Evolutionary conservation across 2,888 invertebrate genomes (phyloP), one percentile per base, ranked within the genome.

Genomic region (Limnephilus auricula): DNA sequence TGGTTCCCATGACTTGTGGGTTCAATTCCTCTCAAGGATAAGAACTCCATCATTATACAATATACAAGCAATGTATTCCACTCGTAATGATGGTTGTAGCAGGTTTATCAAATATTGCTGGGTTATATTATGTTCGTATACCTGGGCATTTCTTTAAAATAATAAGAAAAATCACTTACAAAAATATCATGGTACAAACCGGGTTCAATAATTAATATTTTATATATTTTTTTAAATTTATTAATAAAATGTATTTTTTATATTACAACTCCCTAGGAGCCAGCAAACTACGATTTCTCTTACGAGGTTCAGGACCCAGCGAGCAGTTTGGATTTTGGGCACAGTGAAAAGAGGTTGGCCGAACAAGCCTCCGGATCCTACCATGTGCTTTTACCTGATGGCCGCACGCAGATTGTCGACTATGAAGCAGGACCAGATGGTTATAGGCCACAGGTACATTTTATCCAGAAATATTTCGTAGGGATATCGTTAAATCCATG

Each of bases 361-460:
- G 96, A 97, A 93, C 96, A 96, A 86, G 97, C 97, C 0, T 96
- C 96, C 12, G 97, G 97, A 85, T 96, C 96, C 80, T 97, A 97
- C 94, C 96, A 97, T 94, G 97, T 97, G 79, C 94, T 97, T 80
- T 95, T 97, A 89, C 97, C 97, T 0, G 97, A 97, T 93, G 97
- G 97, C 2, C 95, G 97, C 91, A 96, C 96, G 93, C 97, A 97
- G 94, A 96, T 96, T 37, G 97, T 97, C 5, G 97, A 97, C 93
- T 97, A 97, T 93, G 96, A 96, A 91, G 97, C 97, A 10, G 97
- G 97, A 65, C 96, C 95, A 15, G 96, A 95, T 89, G 97, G 97
- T 15, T 97, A 96, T 94, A 95, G 96, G 90, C 97, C 97, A 31
- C 96, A 96, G 95, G 96, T 97, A 91, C 15, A 50, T 15, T 40